phyloP scores from a whole-genome alignment of 2,797 vertebrate genomes.

The Valencia hispanica region DNA sequence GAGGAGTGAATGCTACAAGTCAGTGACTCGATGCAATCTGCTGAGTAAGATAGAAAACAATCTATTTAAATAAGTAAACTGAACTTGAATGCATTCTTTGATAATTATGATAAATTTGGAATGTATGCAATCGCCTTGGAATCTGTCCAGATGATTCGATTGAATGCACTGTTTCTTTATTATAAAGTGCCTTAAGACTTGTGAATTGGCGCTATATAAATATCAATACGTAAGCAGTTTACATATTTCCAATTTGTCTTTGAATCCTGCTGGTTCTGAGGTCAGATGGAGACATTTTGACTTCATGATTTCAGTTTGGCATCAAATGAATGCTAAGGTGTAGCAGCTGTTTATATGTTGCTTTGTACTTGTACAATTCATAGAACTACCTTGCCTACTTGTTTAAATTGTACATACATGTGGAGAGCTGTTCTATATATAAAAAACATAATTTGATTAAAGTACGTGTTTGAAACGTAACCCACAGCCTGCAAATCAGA shows the following conservation, averaged over 20 bases:
- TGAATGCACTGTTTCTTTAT: not conserved
- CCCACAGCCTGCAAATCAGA: not conserved
- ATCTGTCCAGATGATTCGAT: too few relatives aligned
- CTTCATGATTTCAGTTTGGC: not conserved
- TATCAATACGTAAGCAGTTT: not conserved
- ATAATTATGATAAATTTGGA: not conserved
- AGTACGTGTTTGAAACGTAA: not conserved
- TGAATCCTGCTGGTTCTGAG: not conserved
- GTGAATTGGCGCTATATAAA: not conserved
- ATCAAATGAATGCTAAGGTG: not conserved
- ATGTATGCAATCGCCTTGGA: not conserved
- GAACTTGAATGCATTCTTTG: not conserved
- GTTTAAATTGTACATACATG: not conserved
- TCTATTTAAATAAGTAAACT: not conserved
- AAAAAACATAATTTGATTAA: not conserved
- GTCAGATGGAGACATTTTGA: not conserved
- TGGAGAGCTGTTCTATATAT: not conserved
- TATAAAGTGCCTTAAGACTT: not conserved
- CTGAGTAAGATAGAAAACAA: not conserved
- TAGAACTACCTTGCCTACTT: not conserved
- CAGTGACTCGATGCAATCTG: not conserved
- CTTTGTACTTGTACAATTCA: not conserved
- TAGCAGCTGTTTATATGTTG: too few relatives aligned
- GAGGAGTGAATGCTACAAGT: not conserved
- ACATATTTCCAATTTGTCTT: not conserved